These are phyloP conservation scores for Scopus umbretta DNA, from an alignment of 2,113 vertebrate genomes.

Conservation along the genomic window DNA sequence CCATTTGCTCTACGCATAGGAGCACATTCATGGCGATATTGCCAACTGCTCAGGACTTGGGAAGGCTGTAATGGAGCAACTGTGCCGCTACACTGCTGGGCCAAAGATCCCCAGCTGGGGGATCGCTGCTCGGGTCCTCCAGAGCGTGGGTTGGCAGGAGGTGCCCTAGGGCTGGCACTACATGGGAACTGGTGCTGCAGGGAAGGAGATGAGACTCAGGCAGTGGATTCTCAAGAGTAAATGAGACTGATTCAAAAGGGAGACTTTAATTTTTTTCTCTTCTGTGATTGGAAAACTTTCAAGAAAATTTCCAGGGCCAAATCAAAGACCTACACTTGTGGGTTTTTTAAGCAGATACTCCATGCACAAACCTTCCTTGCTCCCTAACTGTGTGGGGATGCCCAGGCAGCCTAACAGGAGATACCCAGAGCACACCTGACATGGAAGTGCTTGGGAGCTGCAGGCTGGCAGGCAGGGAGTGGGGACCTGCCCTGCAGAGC, in stretches of 20 bases:
- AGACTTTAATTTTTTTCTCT: neutral
- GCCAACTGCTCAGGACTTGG: neutral
- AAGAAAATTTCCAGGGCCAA: neutral
- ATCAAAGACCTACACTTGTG: neutral
- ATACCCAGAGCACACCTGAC: neutral
- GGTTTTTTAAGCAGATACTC: neutral
- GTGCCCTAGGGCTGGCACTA: neutral
- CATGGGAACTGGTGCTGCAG: neutral
- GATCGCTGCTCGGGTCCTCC: neutral
- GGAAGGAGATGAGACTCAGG: neutral
- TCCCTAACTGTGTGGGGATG: neutral
- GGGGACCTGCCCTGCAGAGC: neutral
- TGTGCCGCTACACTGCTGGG: neutral
- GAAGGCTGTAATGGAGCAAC: neutral
- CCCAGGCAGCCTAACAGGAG: neutral
- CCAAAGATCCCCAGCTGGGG: neutral
- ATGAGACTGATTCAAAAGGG: neutral
- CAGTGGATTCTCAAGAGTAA: neutral
- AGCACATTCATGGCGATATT: neutral
- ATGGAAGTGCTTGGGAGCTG: neutral
- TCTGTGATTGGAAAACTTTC: neutral
- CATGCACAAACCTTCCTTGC: neutral
- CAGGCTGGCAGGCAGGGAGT: neutral
- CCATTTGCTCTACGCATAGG: neutral
- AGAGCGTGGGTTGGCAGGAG: neutral